These are phyloP conservation scores for Drosophila asahinai DNA, from an alignment of 1,140 invertebrate species.

Conservation along the genomic window DNA sequence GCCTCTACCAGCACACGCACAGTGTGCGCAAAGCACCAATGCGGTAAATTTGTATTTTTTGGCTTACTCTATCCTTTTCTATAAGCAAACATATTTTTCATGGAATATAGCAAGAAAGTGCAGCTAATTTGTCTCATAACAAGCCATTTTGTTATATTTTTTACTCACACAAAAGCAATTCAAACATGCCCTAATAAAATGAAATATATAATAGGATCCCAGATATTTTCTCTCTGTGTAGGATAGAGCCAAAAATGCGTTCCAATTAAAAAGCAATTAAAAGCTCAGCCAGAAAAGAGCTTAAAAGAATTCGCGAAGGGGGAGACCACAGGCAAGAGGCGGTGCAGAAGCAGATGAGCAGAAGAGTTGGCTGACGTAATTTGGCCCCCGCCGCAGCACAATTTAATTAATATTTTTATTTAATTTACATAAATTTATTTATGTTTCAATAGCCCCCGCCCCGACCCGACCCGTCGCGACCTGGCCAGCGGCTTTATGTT, in stretches of 20 bases:
- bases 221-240: neutral
- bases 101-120: too few relatives aligned
- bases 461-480: conserved; percentile 23
- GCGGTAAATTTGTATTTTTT: too few relatives aligned
- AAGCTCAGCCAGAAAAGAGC: conserved; percentile 51
- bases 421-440: conserved; percentile 83
- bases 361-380: conserved; percentile 58
- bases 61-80: too few relatives aligned
- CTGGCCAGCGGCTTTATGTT: conserved; percentile 36
- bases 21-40: too few relatives aligned
- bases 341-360: neutral
- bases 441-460: conserved; percentile 65
- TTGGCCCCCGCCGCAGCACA: conserved; percentile 44
- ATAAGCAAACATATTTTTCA: too few relatives aligned
- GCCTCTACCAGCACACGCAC: too few relatives aligned
- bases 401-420: conserved; percentile 81
- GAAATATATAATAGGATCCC: too few relatives aligned
- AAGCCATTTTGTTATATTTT: too few relatives aligned
- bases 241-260: conserved; percentile 34
- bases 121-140: too few relatives aligned
- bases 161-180: too few relatives aligned
- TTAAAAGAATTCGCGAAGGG: conserved; percentile 55
- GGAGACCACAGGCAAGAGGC: neutral
- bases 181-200: too few relatives aligned
- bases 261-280: conserved; percentile 81